These are phyloP conservation scores for Synergus laeviventris DNA, from an alignment of 2,888 invertebrate species.

Conservation along the genomic window DNA sequence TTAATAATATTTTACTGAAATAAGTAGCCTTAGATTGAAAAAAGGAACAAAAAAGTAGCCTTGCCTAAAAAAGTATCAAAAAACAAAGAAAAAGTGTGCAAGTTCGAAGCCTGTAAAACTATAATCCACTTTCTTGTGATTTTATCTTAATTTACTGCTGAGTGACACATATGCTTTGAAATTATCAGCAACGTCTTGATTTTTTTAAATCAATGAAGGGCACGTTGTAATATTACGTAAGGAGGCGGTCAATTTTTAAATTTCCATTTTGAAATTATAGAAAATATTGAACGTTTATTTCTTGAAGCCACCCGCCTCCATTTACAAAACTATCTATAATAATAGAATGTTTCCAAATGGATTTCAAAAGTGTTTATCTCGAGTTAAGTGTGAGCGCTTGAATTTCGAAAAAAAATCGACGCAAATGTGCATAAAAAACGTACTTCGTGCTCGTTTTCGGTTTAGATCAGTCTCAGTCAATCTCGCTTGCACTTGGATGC, in stretches of 20 bases:
- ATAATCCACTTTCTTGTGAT: neutral
- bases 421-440: neutral
- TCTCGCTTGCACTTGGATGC: constrained; percentile 55
- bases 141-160: neutral
- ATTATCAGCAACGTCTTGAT: neutral
- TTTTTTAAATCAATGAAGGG: neutral
- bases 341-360: neutral
- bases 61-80: too few relatives aligned
- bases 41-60: too few relatives aligned
- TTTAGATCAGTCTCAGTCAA: constrained; percentile 72
- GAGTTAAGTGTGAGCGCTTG: neutral
- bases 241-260: too few relatives aligned
- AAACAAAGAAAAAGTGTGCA: too few relatives aligned
- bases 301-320: too few relatives aligned
- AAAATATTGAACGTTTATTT: too few relatives aligned
- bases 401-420: neutral
- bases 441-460: constrained; percentile 6
- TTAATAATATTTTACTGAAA: too few relatives aligned
- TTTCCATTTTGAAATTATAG: too few relatives aligned
- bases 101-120: too few relatives aligned
- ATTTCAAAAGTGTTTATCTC: neutral
- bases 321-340: neutral
- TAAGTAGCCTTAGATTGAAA: too few relatives aligned
- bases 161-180: neutral
- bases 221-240: neutral